phyloP scores from a whole-genome alignment of 2,113 vertebrate genomes.

The western clawed frog (Xenopus tropicalis) region UCB_Xtro_10.0 CM004445.2:53006001-53006500 shows the following conservation, averaged over 20 bases:
- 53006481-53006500: conserved; percentile 24
- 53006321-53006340: conserved; percentile 1
- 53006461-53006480: not conserved
- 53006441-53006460: conserved; percentile 27
- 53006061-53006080: too few relatives aligned
- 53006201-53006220: too few relatives aligned
- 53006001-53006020: too few relatives aligned
- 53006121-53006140: too few relatives aligned
- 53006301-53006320: not conserved
- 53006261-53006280: not conserved
- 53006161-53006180: too few relatives aligned
- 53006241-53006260: conserved; percentile 3
- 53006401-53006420: conserved; percentile 5
- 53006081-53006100: too few relatives aligned
- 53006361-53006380: not conserved
- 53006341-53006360: conserved; percentile 7
- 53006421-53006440: conserved; percentile 30
- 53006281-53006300: conserved; percentile 10
- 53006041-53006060: too few relatives aligned
- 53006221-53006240: too few relatives aligned
- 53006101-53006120: too few relatives aligned
- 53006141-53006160: too few relatives aligned
- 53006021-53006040: too few relatives aligned
- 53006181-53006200: too few relatives aligned
- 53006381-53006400: conserved; percentile 1